Base-by-base conservation (phyloP, 1,140 invertebrate species). In the Spodoptera frugiperda region DNA sequence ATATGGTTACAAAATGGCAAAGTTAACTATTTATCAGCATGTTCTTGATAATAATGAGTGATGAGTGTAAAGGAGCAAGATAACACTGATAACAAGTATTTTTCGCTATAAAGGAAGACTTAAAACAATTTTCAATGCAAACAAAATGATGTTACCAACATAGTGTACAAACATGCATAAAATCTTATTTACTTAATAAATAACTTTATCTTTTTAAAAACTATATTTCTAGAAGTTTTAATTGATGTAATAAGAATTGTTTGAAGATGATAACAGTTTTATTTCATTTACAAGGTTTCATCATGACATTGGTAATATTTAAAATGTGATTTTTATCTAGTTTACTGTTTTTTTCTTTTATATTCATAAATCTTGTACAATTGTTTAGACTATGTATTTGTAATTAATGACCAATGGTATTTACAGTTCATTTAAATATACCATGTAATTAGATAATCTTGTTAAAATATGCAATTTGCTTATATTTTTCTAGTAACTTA, bases 31-130 rank as follows among this genome's bases (percentile, higher is more conserved):
- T 87, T 88, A 89, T 88, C 87, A 80, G 65, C 53, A 61, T 79
- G 57, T 78, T 83, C 54, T 25, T 83, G 89, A 90, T 90, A 91
- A 89, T 81, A 11, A 84, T 87, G 86, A 90, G 70, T 89, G 89
- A 91, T 88, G 88, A 85, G 80, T 81, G 78, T 80, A 46, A 59
- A 85, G 77, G 77, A 81, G 72, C 81, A 81, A 85, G 88, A 89
- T 89, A 89, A 77, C 78, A 48, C 21, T 80, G 87, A 89, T 88
- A 88, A 85, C 39, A 73, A 55, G 68, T 54, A 49, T 44, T 71
- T 71, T 54, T 68, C 30, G 48, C 48, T 68, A 9, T 53, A 11
- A n/a, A 68, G 63, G 63, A 51, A 68, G 9, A 68, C 14, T 68
- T 68, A 3, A 68, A 51, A 9, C 5, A 25, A 30, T 30, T 68